Base-by-base conservation (phyloP, 2,888 invertebrate genomes). In the Biston stratarius region DNA sequence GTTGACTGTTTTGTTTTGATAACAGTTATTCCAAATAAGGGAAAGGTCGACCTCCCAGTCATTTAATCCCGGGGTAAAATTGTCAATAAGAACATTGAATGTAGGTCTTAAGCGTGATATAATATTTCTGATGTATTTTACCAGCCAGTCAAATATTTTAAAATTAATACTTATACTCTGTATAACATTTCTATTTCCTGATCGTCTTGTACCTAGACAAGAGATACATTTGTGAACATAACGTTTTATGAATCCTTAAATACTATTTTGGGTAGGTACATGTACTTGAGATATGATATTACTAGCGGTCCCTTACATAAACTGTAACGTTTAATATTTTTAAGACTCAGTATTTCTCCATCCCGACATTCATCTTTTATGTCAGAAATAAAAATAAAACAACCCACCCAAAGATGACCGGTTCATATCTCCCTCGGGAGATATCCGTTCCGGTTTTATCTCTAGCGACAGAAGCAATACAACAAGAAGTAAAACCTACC, bases 401-500 rank as follows among this genome's bases (percentile, higher is more conserved):
- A 53, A 56, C 56, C 66, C 52, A 57, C 48, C 55, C 70, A 66
- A 69, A 70, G 65, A 73, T 69, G 69, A 53, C 60, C 73, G 63
- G 56, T 57, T 67, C 64, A 42, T 57, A 67, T 58, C 44, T 47
- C 55, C 47, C 67, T 40, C 52, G 45, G 44, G 67, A 67, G 64
- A 71, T 56, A 61, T 61, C 61, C 55, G 14, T 36, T 42, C 40
- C 60, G 33, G 48, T 58, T 68, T 67, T 63, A 67, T 63, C 55
- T 49, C 49, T 58, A 42, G 33, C 33, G 48, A 49, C 44, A 59
- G 53, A 53, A 62, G 64, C 62, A 74, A 69, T 75, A 77, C 73
- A 72, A 71, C 67, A 52, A 77, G 67, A 65, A 61, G 59, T 70
- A 63, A 63, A 73, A 71, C 74, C 88, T 91, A 92, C 92, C 92